These are phyloP conservation scores for Dugesia japonica DNA, from an alignment of 2,888 invertebrate species.

Conservation along the genomic window DNA sequence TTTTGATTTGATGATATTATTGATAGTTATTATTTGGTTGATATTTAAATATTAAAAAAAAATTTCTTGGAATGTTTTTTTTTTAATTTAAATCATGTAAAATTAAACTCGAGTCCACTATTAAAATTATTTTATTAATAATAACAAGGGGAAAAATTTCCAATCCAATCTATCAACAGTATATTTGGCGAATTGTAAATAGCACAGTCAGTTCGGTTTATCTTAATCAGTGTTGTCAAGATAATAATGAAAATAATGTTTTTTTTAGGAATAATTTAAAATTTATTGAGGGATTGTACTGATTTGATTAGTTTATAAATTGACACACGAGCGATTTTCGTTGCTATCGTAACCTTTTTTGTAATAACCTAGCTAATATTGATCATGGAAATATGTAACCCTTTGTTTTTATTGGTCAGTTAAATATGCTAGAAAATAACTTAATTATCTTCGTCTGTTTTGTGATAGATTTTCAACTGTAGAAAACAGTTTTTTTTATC, in stretches of 20 bases:
- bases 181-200: neutral
- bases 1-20: constrained; percentile 1
- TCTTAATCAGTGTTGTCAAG: neutral
- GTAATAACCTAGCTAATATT: too few species aligned
- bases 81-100: neutral
- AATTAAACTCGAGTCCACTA: neutral
- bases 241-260: neutral
- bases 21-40: constrained; percentile 5
- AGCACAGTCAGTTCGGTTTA: too few species aligned
- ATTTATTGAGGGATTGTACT: neutral
- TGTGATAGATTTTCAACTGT: too few species aligned
- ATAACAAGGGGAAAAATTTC: neutral
- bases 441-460: too few species aligned
- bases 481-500: too few species aligned
- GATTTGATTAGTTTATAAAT: neutral
- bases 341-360: too few species aligned
- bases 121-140: neutral
- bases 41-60: too few species aligned
- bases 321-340: too few species aligned
- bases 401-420: too few species aligned
- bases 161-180: neutral
- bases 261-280: neutral
- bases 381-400: too few species aligned
- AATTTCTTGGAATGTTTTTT: neutral
- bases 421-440: too few species aligned